phyloP scores from a whole-genome alignment of 2,888 invertebrate genomes.

The Phalera bucephala region DNA sequence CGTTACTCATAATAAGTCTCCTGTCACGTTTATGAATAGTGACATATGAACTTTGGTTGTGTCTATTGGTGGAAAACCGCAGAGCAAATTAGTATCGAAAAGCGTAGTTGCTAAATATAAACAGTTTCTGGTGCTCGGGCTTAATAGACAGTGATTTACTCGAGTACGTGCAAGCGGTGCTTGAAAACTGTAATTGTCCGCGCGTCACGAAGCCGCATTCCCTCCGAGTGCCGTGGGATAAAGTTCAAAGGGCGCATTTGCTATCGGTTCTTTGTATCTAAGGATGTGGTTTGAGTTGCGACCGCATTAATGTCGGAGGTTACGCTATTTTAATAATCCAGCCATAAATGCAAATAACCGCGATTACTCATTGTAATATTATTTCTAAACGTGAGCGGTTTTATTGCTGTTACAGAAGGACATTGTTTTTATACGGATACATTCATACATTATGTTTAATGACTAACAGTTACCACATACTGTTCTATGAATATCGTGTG shows the following conservation, averaged over 20 bases:
- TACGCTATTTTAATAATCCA: conserved; percentile 41
- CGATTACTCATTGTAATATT: conserved; percentile 37
- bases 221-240: conserved; percentile 47
- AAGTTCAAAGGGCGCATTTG: conserved; percentile 60
- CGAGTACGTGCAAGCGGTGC: conserved; percentile 41
- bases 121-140: conserved; percentile 23
- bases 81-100: conserved; percentile 19
- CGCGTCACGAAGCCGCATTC: conserved; percentile 54
- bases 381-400: conserved; percentile 12
- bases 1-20: neutral
- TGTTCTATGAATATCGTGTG: neutral
- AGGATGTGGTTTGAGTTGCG: conserved; percentile 36
- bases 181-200: conserved; percentile 61
- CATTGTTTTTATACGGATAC: neutral
- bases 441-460: neutral
- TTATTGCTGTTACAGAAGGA: neutral
- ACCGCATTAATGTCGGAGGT: conserved; percentile 39
- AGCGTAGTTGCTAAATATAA: conserved; percentile 35
- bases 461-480: neutral
- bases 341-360: conserved; percentile 34
- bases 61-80: conserved; percentile 16
- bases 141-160: conserved; percentile 54
- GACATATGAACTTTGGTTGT: conserved; percentile 19
- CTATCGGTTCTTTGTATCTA: conserved; percentile 52
- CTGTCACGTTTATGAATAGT: conserved; percentile 22